Base-by-base conservation (phyloP, 2,113 vertebrate genomes). In the Hyla sarda region DNA sequence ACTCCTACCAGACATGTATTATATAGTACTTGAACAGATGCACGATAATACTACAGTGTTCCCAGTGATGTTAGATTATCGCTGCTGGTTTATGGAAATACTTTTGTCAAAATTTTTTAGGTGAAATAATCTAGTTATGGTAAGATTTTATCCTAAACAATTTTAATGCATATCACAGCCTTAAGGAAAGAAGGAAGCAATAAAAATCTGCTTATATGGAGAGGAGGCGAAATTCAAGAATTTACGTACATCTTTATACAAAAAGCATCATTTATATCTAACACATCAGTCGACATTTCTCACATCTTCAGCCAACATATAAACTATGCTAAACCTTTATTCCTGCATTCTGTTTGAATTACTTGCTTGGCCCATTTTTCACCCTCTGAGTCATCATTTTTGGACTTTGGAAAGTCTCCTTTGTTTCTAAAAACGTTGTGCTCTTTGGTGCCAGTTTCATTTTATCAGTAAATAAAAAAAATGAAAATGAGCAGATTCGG, bases 251-350 rank as follows among this genome's bases (percentile, higher is more conserved):
- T 77, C 47, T 73, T 65, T 77, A 76, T 48, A 76, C n/a, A 62
- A 71, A 69, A 34, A 58, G 45, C 13, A 11, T 11, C 41, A 8
- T 41, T 48, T 65, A 76, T 76, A 77, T 84, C 54, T 84, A 21
- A 77, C 72, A 76, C 83, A 77, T 30, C 34, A 48, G 37, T 47
- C 11, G 16, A 28, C 56, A 50, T 84, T 77, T 76, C 73, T 65
- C 34, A 84, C n/a, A 76, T 76, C 72, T 32, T 32, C 23, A 50
- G 72, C 83, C 83, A 76, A 76, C n/a, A 75, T 84, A 1, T 75
- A 84, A 84, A 74, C 83, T 84, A 25, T 32, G 54, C 28, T 76
- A 21, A 84, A 28, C 62, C 54, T 37, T 84, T 76, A 76, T 76
- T 41, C 8, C 37, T 32, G 37, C 72, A 48, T 62, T 76, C 82